phyloP scores from a whole-genome alignment of 2,888 invertebrate species.

The Miltochrista miniata region DNA sequence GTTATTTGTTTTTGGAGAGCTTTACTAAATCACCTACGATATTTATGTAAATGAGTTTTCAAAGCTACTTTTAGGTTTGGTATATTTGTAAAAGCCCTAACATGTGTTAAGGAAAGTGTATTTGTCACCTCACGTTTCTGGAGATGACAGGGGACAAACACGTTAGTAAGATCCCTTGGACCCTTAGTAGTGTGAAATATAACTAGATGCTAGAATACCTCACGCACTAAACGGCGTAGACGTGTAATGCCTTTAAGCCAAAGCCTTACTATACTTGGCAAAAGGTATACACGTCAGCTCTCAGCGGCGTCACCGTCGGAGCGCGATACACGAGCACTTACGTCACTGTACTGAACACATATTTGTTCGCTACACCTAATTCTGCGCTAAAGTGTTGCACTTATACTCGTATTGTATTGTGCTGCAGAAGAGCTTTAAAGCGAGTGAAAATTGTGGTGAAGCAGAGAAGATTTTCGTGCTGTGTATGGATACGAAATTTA shows the following conservation, averaged over 20 bases:
- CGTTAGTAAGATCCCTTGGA: no score
- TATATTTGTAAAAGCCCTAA: no score
- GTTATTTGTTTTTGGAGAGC: background rate
- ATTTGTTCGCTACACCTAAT: constrained; percentile 7
- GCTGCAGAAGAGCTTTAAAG: background rate
- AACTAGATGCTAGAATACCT: no score
- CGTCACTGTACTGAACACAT: background rate
- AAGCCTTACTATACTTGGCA: background rate
- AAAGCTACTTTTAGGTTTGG: no score
- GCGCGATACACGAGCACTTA: background rate
- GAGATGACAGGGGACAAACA: no score
- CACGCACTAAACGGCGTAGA: no score
- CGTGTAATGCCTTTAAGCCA: background rate
- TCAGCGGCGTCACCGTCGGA: background rate
- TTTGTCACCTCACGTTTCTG: no score
- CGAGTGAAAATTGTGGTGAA: background rate
- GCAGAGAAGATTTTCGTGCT: background rate
- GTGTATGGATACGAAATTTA: no score
- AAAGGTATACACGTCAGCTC: background rate
- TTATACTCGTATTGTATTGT: background rate
- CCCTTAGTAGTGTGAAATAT: no score
- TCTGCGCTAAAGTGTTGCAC: constrained; percentile 2
- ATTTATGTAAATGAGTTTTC: no score
- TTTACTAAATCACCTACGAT: background rate
- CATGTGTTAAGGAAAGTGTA: no score